Base-by-base conservation (phyloP, 1,140 invertebrate genomes). In the Drosophila nigrodunni region DNA sequence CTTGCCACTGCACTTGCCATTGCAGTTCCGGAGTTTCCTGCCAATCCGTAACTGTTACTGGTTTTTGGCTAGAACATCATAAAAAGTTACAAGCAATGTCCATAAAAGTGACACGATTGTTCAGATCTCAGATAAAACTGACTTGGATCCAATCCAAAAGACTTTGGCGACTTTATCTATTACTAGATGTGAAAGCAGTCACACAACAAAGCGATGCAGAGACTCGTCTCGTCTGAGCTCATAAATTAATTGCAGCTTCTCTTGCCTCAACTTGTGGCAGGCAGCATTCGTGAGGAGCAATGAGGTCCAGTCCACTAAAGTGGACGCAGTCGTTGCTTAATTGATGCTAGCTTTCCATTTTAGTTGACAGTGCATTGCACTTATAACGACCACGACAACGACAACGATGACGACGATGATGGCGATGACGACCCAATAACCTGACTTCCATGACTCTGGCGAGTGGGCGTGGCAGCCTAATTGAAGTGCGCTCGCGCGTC, bases 321-420 rank as follows among this genome's bases (percentile, higher is more conserved):
- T 37, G 25, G 25, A 8, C 10, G 57, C 37, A 21, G 49, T 43
- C 6, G 25, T 25, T 21, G 66, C 47, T 68, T 90, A 89, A 89
- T 89, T 85, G 86, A 86, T 89, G 86, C 72, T 85, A 78, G 85
- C 85, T 89, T 89, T 89, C 86, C 85, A 90, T 90, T 89, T 89
- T 85, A 89, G 85, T 71, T 76, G 80, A 81, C 85, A 81, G 46
- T 47, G 78, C 80, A 61, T 74, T 87, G 76, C 82, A 87, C 82
- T 87, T 47, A 15, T 9, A 8, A 3, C 34, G n/a, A 54, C 34
- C 7, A n/a, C 30, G 35, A 37, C 43, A 49, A n/a, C 39, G 46
- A 43, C n/a, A 13, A 13, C 41, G 10, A 37, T 52, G 30, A 6
- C 39, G 13, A 2, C 9, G 18, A 11, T 35, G 13, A 4, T 9